Conservation (phyloP, 2,888 invertebrate genomes). For the Drosophila neotestacea region DNA sequence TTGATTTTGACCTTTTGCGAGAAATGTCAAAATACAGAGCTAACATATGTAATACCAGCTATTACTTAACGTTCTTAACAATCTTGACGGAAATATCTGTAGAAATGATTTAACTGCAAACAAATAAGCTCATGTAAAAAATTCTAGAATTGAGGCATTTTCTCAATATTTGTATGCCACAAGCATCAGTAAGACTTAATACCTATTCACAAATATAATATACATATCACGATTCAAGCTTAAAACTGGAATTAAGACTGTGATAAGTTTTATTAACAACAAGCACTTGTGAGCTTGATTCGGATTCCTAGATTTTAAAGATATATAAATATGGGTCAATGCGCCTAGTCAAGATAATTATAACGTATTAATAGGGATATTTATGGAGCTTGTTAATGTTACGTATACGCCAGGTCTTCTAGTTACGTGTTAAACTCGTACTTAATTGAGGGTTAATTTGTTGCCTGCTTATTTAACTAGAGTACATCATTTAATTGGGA, state of each 20-base stretch:
- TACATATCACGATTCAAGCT: not conserved
- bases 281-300: not conserved
- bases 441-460: constrained; percentile 3
- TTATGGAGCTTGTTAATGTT: not conserved
- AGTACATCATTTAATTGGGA: not conserved
- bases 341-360: not conserved
- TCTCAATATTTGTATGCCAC: not conserved
- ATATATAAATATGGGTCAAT: not conserved
- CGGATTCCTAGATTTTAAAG: not conserved
- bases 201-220: constrained; percentile 1
- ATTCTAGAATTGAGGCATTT: not conserved
- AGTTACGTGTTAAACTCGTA: not conserved
- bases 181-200: not conserved
- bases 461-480: constrained; percentile 3
- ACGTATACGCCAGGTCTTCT: constrained; percentile 20
- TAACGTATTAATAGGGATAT: not conserved
- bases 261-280: not conserved
- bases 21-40: not conserved
- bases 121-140: constrained; percentile 1
- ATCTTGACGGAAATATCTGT: constrained; percentile 17
- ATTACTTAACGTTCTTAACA: not conserved
- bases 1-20: not conserved
- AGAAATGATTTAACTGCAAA: not conserved
- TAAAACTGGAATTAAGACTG: not conserved
- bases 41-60: not conserved